Evolutionary conservation across 92 coral and sea anemone species (phyloP), one percentile per base, ranked within the genome.

Genomic region (Phymanthus crucifer): DNA sequence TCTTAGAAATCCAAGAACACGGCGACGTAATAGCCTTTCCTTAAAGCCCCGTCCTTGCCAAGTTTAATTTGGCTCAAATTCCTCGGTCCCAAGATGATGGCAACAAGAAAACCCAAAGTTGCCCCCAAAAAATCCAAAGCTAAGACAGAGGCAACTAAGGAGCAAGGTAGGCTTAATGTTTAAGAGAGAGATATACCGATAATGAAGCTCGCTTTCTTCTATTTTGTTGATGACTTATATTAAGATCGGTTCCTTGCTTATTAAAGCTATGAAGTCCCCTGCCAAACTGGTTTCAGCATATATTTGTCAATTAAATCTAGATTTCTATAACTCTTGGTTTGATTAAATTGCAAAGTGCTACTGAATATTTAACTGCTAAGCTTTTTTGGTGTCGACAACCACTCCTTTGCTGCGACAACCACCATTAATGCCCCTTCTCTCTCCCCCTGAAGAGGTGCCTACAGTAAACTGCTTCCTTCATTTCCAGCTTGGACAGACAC

Each of bases 401-500:
- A n/a, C n/a, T 17, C 19, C 35, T 33, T 6, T 23, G 5, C 19
- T 48, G 74, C 1, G 27, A 66, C 33, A 66, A 33, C 24, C 48
- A 43, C 48, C 14, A n/a, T n/a, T n/a, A n/a, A n/a, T n/a, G n/a
- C n/a, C n/a, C n/a, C n/a, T n/a, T n/a, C n/a, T n/a, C n/a, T n/a
- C n/a, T n/a, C n/a, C n/a, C n/a, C n/a, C n/a, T n/a, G n/a, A n/a
- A n/a, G n/a, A n/a, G n/a, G n/a, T n/a, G n/a, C n/a, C n/a, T n/a
- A 43, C 1, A 5, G 13, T n/a, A n/a, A 43, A 43, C 48, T 43
- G 48, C 14, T 50, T 50, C 14, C 17, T 47, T 58, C 23, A 27
- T n/a, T 73, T 83, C 70, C 61, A 95, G 99, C 93, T 32, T 95
- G 99, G 99, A 90, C 94, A 78, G 99, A 93, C 74, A 83, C 96